phyloP scores from a whole-genome alignment of 92 coral and sea anemone species.

The Pocillopora grandis region DNA sequence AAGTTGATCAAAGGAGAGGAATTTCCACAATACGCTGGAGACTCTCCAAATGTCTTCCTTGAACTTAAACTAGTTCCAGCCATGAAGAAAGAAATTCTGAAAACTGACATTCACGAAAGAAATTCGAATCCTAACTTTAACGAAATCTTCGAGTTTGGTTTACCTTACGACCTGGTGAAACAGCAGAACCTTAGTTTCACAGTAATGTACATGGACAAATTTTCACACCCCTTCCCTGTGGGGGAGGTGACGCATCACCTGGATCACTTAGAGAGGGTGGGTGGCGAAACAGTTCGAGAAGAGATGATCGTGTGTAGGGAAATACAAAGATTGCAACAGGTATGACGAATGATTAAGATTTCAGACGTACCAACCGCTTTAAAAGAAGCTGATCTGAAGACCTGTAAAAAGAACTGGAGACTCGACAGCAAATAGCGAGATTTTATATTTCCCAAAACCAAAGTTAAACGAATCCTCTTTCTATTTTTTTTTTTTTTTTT shows the following conservation, averaged over 20 bases:
- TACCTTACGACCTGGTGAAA: conserved; percentile 68
- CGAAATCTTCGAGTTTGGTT: conserved; percentile 81
- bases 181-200: conserved; percentile 71
- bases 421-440: too few relatives aligned
- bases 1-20: conserved; percentile 91
- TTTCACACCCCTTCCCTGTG: conserved; percentile 88
- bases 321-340: conserved; percentile 81
- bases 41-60: conserved; percentile 84
- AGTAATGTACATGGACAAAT: conserved; percentile 86
- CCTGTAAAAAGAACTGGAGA: too few relatives aligned
- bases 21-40: conserved; percentile 82
- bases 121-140: conserved; percentile 83
- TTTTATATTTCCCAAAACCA: too few relatives aligned
- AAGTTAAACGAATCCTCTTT: too few relatives aligned
- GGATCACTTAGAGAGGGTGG: conserved; percentile 69
- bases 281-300: conserved; percentile 64
- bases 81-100: conserved; percentile 70
- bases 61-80: conserved; percentile 79
- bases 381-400: too few relatives aligned
- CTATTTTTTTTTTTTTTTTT: too few relatives aligned
- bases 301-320: conserved; percentile 93
- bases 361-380: too few relatives aligned
- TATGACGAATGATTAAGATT: conserved; percentile 5
- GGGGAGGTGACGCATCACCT: conserved; percentile 83
- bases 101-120: conserved; percentile 91